phyloP scores from a whole-genome alignment of 2,797 vertebrate genomes.

The Buceros bicornis region DNA sequence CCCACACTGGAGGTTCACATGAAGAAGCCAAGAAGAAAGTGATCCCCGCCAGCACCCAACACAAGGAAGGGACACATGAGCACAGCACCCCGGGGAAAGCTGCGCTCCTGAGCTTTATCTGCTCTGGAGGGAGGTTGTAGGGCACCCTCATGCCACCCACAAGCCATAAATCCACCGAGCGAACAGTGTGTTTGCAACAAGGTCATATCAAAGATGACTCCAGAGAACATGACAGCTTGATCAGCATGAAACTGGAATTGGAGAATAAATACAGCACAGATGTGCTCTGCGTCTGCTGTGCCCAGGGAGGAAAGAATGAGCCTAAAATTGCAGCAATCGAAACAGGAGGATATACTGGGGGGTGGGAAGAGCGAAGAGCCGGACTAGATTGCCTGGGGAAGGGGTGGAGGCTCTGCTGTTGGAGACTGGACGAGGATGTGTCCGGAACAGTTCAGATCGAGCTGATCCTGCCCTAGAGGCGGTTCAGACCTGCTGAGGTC shows the following conservation, averaged over 20 bases:
- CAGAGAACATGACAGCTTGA: not conserved
- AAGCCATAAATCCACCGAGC: not conserved
- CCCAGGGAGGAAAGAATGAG: not conserved
- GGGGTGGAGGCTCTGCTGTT: not conserved
- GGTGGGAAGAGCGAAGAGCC: not conserved
- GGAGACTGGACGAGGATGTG: not conserved
- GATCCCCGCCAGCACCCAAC: not conserved
- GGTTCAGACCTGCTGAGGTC: not conserved
- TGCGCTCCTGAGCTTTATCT: not conserved
- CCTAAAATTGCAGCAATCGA: not conserved
- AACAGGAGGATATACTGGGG: not conserved
- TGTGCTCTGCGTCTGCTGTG: not conserved
- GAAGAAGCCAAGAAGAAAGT: not conserved
- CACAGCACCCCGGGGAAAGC: not conserved
- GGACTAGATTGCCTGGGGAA: not conserved
- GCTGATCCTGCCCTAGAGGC: not conserved
- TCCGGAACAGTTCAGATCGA: not conserved
- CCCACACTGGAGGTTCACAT: too few species aligned
- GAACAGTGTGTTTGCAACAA: fast-evolving
- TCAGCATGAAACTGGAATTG: not conserved
- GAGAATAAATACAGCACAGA: not conserved
- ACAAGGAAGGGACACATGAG: not conserved
- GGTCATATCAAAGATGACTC: not conserved
- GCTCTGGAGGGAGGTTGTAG: not conserved
- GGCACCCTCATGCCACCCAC: not conserved